Percentiles rank a stretch among this genome's conserved stretches.
Evolutionary conservation across 2,888 invertebrate species (phyloP).

Genomic region (Spisula solida): DNA sequence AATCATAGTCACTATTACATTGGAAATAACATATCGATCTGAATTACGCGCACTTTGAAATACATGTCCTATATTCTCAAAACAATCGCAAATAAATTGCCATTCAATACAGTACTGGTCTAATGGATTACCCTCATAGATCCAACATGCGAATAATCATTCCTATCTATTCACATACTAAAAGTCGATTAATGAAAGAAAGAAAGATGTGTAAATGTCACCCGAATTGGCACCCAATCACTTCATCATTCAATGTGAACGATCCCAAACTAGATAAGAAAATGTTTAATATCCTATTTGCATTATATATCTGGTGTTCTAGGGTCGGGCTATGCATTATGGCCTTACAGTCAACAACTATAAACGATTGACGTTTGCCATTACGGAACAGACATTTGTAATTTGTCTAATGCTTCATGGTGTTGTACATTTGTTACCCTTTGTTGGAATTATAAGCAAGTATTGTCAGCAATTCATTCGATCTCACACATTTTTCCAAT

Average conservation of each 20-base stretch:
- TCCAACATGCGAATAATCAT: not conserved
- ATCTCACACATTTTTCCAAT: not conserved
- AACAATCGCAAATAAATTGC: too few relatives aligned
- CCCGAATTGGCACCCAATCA: conserved; percentile 6
- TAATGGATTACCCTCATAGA: not conserved
- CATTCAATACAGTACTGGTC: not conserved
- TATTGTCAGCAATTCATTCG: not conserved
- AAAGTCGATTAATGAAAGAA: not conserved
- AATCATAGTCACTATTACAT: not conserved
- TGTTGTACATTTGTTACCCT: conserved; percentile 8
- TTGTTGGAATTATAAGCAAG: conserved; percentile 8
- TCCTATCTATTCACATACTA: not conserved
- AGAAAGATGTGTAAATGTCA: not conserved
- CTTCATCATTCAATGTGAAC: conserved; percentile 8
- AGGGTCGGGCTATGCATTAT: not conserved
- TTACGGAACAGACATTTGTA: conserved; percentile 10
- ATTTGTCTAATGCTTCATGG: conserved; percentile 17
- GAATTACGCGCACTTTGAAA: too few relatives aligned
- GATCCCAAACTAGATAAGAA: not conserved
- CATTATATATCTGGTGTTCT: not conserved
- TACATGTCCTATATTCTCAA: too few relatives aligned
- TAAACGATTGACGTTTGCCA: conserved; percentile 16
- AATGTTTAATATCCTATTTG: conserved; percentile 20
- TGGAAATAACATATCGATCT: not conserved
- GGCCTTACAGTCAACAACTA: not conserved